Percentiles rank a stretch among this genome's conserved stretches.
These are phyloP conservation scores for Suncus etruscus DNA, from an alignment of 2,113 vertebrate genomes.

Conservation along the genomic window DNA sequence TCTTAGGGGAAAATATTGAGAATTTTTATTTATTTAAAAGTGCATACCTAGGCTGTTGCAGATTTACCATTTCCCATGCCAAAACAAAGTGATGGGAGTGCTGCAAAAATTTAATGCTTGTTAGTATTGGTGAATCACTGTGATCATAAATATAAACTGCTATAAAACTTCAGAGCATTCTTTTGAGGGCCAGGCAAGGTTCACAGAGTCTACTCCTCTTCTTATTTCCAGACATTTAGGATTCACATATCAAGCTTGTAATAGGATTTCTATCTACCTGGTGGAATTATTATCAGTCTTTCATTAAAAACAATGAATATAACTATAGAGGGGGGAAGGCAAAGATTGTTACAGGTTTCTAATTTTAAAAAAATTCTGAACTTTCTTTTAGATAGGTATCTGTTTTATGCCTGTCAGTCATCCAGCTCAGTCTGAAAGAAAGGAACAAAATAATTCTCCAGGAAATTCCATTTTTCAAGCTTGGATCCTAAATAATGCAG, in stretches of 20 bases:
- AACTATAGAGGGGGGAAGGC: neutral
- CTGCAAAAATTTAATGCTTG: constrained; percentile 71
- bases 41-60: constrained; percentile 8
- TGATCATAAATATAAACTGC: constrained; percentile 75
- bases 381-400: constrained; percentile 4
- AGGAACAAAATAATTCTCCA: neutral
- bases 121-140: constrained; percentile 71
- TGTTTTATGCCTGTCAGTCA: neutral
- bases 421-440: neutral
- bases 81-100: constrained; percentile 53
- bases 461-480: constrained; percentile 15
- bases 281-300: constrained; percentile 9
- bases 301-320: neutral
- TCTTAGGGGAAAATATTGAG: constrained; percentile 6
- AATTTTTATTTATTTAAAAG: constrained; percentile 61
- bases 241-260: neutral
- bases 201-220: constrained; percentile 52
- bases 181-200: constrained; percentile 53
- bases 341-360: neutral
- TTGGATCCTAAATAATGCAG: neutral
- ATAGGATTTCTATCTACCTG: neutral
- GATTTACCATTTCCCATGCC: constrained; percentile 61
- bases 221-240: constrained; percentile 42
- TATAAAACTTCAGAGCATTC: constrained; percentile 81
- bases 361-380: neutral